Evolutionary conservation across 2,113 vertebrate species (phyloP).

Genomic region (Riparia riparia): DNA sequence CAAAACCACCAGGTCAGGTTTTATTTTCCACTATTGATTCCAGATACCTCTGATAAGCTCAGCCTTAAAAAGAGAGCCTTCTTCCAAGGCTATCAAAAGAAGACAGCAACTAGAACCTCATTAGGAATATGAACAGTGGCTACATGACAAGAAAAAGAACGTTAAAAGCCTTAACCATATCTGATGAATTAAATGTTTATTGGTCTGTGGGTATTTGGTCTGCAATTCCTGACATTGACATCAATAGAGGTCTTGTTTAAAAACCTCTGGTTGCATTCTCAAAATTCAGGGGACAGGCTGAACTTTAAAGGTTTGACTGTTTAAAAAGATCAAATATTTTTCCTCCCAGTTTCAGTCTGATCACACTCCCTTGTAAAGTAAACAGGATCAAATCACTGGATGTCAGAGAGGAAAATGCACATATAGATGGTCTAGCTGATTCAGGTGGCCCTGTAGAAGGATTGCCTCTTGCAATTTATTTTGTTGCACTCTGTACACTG

Average conservation of each 20-base stretch:
- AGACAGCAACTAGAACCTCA: neutral
- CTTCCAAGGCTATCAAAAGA: neutral
- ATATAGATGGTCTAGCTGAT: neutral
- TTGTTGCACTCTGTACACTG: neutral
- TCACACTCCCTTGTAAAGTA: neutral
- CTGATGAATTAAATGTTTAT: neutral
- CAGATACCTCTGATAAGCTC: neutral
- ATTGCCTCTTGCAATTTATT: neutral
- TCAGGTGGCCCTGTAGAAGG: accelerated
- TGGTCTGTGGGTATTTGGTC: neutral
- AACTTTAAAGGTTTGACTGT: constrained; percentile 6
- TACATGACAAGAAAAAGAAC: neutral
- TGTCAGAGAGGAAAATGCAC: neutral
- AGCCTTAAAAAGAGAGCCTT: neutral
- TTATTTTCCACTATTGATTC: constrained; percentile 5
- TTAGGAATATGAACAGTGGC: neutral
- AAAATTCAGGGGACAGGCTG: neutral
- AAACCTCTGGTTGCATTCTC: constrained; percentile 26
- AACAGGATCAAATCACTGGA: neutral
- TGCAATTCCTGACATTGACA: neutral
- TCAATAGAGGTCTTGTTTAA: constrained; percentile 38
- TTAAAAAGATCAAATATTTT: neutral
- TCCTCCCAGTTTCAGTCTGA: neutral
- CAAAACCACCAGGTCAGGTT: neutral
- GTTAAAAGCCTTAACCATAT: neutral